phyloP scores from a whole-genome alignment of 2,888 invertebrate genomes.

The Pristionchus arcanus region DNA sequence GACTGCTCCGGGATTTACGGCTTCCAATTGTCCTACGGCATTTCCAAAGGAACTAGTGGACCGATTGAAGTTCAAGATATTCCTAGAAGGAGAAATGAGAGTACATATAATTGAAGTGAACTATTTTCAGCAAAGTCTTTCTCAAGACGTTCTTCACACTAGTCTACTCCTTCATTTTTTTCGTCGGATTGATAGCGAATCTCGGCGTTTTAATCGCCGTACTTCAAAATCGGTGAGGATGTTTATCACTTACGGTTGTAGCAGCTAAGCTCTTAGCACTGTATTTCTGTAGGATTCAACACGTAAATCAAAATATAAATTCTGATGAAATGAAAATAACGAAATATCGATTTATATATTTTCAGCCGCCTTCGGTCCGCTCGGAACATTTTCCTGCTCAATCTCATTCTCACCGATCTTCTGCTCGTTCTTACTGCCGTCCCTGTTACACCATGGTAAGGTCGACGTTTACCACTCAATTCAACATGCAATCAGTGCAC shows the following conservation, averaged over 20 bases:
- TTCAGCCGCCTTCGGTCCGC: conserved; percentile 76
- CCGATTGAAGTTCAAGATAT: no score
- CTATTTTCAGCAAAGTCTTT: conserved; percentile 68
- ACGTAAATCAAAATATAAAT: neutral
- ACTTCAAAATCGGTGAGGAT: conserved; percentile 61
- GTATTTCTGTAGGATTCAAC: no score
- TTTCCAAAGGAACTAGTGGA: neutral
- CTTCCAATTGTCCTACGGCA: neutral
- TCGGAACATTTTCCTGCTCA: conserved; percentile 78
- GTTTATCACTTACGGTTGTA: no score
- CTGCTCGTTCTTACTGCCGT: conserved; percentile 77
- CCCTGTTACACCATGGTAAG: conserved; percentile 77
- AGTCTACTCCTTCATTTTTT: conserved; percentile 74
- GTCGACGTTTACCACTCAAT: neutral
- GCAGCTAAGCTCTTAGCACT: no score
- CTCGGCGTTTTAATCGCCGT: conserved; percentile 70
- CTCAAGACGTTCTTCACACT: conserved; percentile 73
- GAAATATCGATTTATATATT: neutral
- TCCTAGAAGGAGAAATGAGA: neutral
- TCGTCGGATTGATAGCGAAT: conserved; percentile 70
- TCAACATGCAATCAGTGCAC: no score
- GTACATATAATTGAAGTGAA: neutral
- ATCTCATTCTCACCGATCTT: conserved; percentile 77
- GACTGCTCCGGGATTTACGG: neutral
- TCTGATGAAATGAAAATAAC: neutral